Evolutionary conservation across 2,113 vertebrate genomes (phyloP), one percentile per base, ranked within the genome.

Genomic region (Megatriorchis doriae): DNA sequence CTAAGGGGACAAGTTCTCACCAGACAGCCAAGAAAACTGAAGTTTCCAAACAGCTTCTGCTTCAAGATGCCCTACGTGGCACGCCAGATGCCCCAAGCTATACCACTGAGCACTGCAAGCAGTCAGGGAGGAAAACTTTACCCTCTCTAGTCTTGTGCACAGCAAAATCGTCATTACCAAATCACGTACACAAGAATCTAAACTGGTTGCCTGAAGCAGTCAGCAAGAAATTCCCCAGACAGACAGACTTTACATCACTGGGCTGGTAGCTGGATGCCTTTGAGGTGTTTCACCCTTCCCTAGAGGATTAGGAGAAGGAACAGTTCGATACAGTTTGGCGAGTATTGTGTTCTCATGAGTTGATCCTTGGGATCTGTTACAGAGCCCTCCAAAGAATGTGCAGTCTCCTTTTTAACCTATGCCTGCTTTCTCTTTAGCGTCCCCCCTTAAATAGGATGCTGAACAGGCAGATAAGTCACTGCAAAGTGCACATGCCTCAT

Each of bases 261-360:
- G n/a, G 45, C 43, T 93, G 74, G 58, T 68, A 95, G 86, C 61
- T 94, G 83, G 73, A 91, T 95, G 81, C 95, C 70, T 95, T 93
- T 66, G 77, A 85, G 78, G 48, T 47, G 78, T 80, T 87, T 94
- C 79, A 90, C 5, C 50, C 89, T 68, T 61, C 53, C 66, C 45
- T 45, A 43, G 40, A 77, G 53, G 43, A 86, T 19, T 45, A 93
- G 56, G 19, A 52, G 59, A 78, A 95, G 34, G 29, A 58, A 72
- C 72, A 74, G 52, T 70, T 93, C 71, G 70, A 34, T 59, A 70
- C 20, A 59, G 86, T 89, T 6, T 82, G 89, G 42, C 1, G 3
- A 85, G 81, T 31, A 40, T n/a, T 8, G 9, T 36, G 58, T 62
- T 89, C 84, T 80, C 70, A 65, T 8, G 36, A 73, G 43, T 2